These are phyloP conservation scores for Parazoanthus darwini DNA, from an alignment of 92 coral and sea anemone genomes.

Conservation along the genomic window DNA sequence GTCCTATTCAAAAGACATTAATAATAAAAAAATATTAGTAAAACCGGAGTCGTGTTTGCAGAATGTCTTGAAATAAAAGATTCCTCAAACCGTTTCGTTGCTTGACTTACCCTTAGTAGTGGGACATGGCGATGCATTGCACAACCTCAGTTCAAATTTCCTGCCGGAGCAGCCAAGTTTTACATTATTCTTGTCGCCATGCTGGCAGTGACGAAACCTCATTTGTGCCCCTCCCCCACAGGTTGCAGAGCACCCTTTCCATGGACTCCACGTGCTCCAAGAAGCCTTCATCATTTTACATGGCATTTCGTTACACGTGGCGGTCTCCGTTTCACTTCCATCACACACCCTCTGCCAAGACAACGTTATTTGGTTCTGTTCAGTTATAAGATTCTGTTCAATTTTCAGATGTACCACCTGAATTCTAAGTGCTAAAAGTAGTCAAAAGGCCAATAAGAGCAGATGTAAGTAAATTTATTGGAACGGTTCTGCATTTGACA, in stretches of 20 bases:
- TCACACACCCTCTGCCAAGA: constrained; percentile 28
- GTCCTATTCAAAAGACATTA: too few species aligned
- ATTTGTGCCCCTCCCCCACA: constrained; percentile 54
- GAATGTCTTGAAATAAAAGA: too few species aligned
- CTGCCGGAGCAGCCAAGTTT: constrained; percentile 65
- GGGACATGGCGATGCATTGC: constrained; percentile 55
- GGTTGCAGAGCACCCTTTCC: constrained; percentile 72
- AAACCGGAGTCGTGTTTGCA: too few species aligned
- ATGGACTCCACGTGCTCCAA: constrained; percentile 77
- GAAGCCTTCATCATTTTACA: constrained; percentile 58
- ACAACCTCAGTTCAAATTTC: constrained; percentile 59
- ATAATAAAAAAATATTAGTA: too few species aligned
- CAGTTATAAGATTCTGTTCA: neutral
- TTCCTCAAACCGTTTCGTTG: too few species aligned
- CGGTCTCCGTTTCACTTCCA: constrained; percentile 58
- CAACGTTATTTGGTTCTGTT: neutral
- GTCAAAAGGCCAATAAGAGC: too few species aligned
- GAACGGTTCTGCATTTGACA: too few species aligned
- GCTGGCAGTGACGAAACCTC: constrained; percentile 60
- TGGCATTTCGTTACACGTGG: constrained; percentile 55
- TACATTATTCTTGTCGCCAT: constrained; percentile 24
- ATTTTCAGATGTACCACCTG: too few species aligned
- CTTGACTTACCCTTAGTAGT: neutral
- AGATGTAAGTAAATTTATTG: too few species aligned
- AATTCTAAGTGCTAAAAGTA: too few species aligned